Evolutionary conservation across 2,113 vertebrate species (phyloP), one percentile per base, ranked within the genome.

Genomic region (Donacobius atricapilla): DNA sequence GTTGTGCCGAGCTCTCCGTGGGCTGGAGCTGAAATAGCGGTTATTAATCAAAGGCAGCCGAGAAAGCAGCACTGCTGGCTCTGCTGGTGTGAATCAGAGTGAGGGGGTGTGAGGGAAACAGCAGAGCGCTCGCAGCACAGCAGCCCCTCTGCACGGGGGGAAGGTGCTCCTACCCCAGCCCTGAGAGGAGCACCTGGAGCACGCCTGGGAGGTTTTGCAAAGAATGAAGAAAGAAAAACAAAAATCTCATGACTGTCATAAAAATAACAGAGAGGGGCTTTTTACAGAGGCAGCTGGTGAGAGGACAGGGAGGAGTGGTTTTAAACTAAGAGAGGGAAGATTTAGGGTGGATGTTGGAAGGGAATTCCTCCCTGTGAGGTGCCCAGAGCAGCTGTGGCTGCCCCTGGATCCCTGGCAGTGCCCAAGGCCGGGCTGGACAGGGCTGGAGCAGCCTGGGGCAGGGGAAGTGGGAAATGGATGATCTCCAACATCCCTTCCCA

Each of bases 91-190:
- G 75, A 92, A n/a, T 91, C 87, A 80, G 35, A 45, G 37, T 0
- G 37, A 92, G 87, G 96, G 91, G 87, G 76, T 4, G 83, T 3
- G 44, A 76, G 75, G 90, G 70, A 3, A 80, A 13, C 40, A 28
- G 15, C 48, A 27, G 73, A 25, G 11, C 2, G 19, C 4, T 30
- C 8, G 19, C 10, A 37, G 21, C 4, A 2, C 66, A 28, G 66
- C 89, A 48, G 86, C 70, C 51, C 12, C 1, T 57, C 40, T 23
- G 68, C 54, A 37, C 69, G 51, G 44, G 2, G 0, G 40, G 15
- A 39, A 31, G 54, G 82, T 0, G 1, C 27, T 2, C 1, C 2
- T 0, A 19, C 31, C 57, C 33, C 8, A 4, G 0, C 25, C 47
- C 60, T 2, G 33, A 35, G 15, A 68, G 21, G 9, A 12, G 18